A percentile compares a stretch with the other conserved stretches of the same genome.
phyloP scores from a whole-genome alignment of 2,797 vertebrate genomes.

The Dendrocincla tyrannina region DNA sequence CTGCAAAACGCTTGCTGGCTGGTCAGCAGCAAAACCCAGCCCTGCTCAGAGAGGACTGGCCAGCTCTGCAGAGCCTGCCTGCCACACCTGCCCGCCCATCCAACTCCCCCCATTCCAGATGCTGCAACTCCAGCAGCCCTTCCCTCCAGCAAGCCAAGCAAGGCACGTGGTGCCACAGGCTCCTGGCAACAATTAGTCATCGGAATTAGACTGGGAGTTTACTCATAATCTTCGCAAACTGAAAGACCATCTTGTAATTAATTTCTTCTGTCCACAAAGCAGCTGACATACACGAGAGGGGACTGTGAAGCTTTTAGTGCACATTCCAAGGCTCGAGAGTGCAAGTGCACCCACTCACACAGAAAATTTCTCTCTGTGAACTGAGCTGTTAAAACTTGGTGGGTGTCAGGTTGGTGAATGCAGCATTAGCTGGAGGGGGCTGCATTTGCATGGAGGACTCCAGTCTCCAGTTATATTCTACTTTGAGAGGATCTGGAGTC shows the following conservation, averaged over 20 bases:
- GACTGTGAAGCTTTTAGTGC: not conserved
- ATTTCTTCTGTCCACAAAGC: not conserved
- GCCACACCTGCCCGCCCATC: not conserved
- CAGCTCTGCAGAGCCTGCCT: not conserved
- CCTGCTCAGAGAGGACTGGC: not conserved
- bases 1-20: fast-evolving
- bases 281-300: fast-evolving
- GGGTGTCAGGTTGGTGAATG: not conserved
- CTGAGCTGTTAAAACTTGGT: not conserved
- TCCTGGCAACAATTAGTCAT: not conserved
- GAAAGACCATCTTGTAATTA: not conserved
- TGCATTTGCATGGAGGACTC: not conserved
- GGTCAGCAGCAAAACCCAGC: fast-evolving
- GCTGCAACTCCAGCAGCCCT: not conserved
- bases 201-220: not conserved
- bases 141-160: not conserved
- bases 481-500: not conserved
- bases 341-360: not conserved
- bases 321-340: not conserved
- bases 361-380: not conserved
- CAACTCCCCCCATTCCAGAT: fast-evolving
- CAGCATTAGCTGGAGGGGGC: not conserved
- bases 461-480: not conserved
- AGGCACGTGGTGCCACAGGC: not conserved
- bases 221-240: not conserved